Percentiles rank a stretch among this genome's conserved stretches.
Conservation (phyloP, 1,140 invertebrate genomes). For the Brachystomella parvula region DNA sequence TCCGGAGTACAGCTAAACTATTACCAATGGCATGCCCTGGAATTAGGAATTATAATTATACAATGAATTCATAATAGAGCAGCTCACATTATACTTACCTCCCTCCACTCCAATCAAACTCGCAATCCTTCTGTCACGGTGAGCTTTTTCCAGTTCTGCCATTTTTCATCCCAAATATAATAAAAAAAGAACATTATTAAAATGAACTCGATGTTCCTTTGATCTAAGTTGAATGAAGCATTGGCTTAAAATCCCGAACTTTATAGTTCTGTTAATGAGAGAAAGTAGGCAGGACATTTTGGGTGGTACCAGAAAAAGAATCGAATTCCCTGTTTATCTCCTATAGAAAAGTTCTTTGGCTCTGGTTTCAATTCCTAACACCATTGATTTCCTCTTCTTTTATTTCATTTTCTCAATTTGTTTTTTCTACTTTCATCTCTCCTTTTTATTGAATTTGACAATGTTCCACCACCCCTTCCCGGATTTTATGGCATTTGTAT, state of each 20-base stretch:
- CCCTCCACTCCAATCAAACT: slow-evolving; percentile 50
- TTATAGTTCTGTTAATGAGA: too few species aligned
- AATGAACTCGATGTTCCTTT: too few species aligned
- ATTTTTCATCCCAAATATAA: too few species aligned
- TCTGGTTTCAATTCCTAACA: neutral
- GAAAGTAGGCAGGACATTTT: too few species aligned
- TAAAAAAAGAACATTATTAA: too few species aligned
- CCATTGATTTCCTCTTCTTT: neutral
- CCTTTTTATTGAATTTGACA: neutral
- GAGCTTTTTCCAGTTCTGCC: slow-evolving; percentile 45
- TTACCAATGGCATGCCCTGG: slow-evolving; percentile 49
- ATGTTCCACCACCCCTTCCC: too few species aligned
- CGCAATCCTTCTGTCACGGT: slow-evolving; percentile 43
- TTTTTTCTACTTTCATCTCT: neutral
- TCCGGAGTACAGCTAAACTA: slow-evolving; percentile 46
- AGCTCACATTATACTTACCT: too few species aligned
- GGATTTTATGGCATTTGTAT: too few species aligned
- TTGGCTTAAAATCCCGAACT: too few species aligned
- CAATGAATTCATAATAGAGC: neutral
- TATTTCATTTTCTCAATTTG: neutral
- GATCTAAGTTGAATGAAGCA: too few species aligned
- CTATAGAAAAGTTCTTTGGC: neutral
- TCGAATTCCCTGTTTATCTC: too few species aligned
- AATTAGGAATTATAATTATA: neutral
- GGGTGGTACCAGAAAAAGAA: too few species aligned